Percentiles rank a stretch among this genome's conserved stretches.
phyloP scores from a whole-genome alignment of 1,140 invertebrate genomes.

The Camponotus floridanus region DNA sequence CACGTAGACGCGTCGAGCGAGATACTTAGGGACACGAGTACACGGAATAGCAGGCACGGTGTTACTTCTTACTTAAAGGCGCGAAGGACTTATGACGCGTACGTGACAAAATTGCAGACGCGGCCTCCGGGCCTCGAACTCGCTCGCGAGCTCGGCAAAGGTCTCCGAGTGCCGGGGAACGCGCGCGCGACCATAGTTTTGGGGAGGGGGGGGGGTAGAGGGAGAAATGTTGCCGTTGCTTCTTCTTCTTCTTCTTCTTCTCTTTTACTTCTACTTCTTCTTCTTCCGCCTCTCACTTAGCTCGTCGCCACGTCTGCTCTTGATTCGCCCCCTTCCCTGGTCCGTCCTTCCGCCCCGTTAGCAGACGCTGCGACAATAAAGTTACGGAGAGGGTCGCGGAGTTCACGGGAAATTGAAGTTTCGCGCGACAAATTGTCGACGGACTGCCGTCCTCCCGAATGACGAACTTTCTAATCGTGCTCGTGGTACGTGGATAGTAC shows the following conservation, averaged over 20 bases:
- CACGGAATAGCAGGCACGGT: conserved; percentile 54
- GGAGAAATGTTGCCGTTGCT: not conserved
- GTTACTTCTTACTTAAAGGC: conserved; percentile 80
- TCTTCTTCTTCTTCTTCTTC: conserved; percentile 34
- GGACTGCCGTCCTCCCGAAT: conserved; percentile 50
- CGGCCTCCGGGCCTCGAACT: conserved; percentile 5
- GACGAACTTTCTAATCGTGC: conserved; percentile 71
- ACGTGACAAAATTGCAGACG: conserved; percentile 79
- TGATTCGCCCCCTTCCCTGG: conserved; percentile 13
- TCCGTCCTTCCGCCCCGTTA: conserved; percentile 28
- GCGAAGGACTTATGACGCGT: conserved; percentile 78
- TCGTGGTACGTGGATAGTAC: conserved; percentile 58
- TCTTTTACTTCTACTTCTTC: conserved; percentile 58
- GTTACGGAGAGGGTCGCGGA: conserved; percentile 66
- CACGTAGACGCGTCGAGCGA: conserved; percentile 26
- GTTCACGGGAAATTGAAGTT: conserved; percentile 78
- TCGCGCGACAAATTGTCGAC: conserved; percentile 71
- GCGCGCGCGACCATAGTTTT: conserved; percentile 44
- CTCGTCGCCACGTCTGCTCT: conserved; percentile 40
- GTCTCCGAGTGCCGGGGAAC: conserved; percentile 41
- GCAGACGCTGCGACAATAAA: conserved; percentile 70
- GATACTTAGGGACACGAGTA: conserved; percentile 60
- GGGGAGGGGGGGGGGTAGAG: not conserved
- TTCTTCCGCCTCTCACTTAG: conserved; percentile 42
- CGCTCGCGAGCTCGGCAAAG: not conserved